These are phyloP conservation scores for Characodon lateralis DNA, from an alignment of 2,797 vertebrate genomes.

Conservation along the genomic window DNA sequence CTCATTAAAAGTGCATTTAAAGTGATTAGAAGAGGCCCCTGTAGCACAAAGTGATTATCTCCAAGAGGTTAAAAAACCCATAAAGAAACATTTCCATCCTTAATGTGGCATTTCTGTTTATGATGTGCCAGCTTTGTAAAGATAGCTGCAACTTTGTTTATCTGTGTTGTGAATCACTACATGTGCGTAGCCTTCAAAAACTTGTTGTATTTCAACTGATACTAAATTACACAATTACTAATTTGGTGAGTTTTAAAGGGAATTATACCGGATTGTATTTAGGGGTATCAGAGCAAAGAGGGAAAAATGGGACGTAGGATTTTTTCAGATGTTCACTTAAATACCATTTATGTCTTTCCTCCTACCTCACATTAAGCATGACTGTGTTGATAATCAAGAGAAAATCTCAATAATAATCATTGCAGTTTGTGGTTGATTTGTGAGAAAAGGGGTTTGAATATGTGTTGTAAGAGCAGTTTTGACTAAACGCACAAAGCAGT, in stretches of 20 bases:
- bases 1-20: constrained; percentile 48
- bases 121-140: background rate
- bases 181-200: background rate
- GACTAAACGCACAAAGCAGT: constrained; percentile 5
- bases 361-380: background rate
- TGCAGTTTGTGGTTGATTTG: background rate
- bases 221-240: too few relatives aligned
- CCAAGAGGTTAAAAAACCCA: background rate
- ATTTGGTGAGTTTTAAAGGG: too few relatives aligned
- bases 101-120: background rate
- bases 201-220: too few relatives aligned
- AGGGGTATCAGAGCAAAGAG: too few relatives aligned
- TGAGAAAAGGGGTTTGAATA: background rate
- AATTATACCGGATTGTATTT: too few relatives aligned
- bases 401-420: background rate
- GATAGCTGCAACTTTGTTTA: background rate
- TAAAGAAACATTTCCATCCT: background rate
- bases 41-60: constrained; percentile 23
- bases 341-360: too few relatives aligned
- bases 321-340: too few relatives aligned
- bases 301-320: too few relatives aligned
- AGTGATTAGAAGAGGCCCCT: constrained; percentile 17
- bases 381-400: background rate
- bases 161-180: background rate
- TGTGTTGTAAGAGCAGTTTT: background rate